Conservation (phyloP, 2,113 vertebrate genomes). For the Psammodynastes pulverulentus region DNA sequence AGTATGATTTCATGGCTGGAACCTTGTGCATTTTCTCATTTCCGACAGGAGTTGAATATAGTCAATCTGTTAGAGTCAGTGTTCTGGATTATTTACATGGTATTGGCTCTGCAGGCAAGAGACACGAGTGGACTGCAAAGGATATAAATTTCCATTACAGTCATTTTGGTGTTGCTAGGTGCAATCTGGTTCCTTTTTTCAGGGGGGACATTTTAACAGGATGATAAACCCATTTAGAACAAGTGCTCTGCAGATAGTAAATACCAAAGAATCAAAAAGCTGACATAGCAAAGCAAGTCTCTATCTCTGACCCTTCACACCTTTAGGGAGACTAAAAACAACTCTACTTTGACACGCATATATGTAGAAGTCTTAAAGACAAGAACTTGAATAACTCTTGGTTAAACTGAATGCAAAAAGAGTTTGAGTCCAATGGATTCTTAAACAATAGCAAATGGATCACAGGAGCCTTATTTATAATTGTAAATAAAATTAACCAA, state of each 20-base stretch:
- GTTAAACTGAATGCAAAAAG: background rate
- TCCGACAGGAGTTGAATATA: slow-evolving; percentile 18
- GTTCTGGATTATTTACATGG: slow-evolving; percentile 56
- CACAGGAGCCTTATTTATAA: background rate
- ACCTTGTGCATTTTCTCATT: background rate
- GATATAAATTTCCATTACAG: slow-evolving; percentile 58
- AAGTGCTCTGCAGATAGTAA: background rate
- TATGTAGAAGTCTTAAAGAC: background rate
- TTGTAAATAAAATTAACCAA: background rate
- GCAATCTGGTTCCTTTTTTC: slow-evolving; percentile 40
- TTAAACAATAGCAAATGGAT: background rate
- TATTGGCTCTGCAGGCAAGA: slow-evolving; percentile 47
- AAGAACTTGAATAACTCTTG: background rate
- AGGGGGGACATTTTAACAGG: slow-evolving; percentile 43
- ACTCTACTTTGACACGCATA: background rate
- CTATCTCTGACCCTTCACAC: background rate
- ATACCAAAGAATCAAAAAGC: background rate
- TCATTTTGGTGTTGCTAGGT: slow-evolving; percentile 31
- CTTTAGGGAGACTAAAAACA: background rate
- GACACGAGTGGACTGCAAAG: slow-evolving; percentile 25
- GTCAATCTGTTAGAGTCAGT: slow-evolving; percentile 32
- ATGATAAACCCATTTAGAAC: slow-evolving; percentile 30
- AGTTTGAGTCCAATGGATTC: background rate
- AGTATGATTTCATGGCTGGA: slow-evolving; percentile 1
- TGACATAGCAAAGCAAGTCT: background rate